These are phyloP conservation scores for Odontomyia ornata DNA, from an alignment of 2,888 invertebrate species.

Conservation along the genomic window DNA sequence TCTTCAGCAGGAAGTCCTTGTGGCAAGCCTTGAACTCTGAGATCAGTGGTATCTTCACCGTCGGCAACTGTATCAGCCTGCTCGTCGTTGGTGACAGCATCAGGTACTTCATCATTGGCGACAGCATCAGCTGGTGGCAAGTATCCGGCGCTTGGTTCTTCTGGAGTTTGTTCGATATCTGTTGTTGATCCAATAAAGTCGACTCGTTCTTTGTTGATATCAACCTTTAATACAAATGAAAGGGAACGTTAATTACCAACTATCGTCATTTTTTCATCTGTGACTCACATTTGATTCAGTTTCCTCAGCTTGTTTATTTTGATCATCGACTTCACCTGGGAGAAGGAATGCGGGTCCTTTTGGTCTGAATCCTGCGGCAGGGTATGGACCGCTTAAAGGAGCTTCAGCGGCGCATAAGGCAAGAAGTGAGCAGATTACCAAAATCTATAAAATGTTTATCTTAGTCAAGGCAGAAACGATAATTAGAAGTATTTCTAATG, in stretches of 20 bases:
- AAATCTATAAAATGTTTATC: constrained; percentile 48
- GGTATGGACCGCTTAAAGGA: constrained; percentile 58
- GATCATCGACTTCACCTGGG: constrained; percentile 57
- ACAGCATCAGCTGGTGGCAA: constrained; percentile 52
- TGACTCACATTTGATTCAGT: constrained; percentile 4
- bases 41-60: constrained; percentile 45
- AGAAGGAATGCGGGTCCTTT: constrained; percentile 59
- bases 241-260: neutral
- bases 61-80: too few species aligned
- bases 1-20: constrained; percentile 3
- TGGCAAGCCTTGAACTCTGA: constrained; percentile 52
- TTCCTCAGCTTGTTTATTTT: constrained; percentile 50
- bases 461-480: too few species aligned
- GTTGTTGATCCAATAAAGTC: constrained; percentile 56
- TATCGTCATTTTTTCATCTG: neutral
- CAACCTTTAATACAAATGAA: constrained; percentile 45
- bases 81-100: constrained; percentile 27
- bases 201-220: constrained; percentile 58
- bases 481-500: neutral
- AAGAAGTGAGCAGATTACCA: constrained; percentile 51
- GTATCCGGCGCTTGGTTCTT: constrained; percentile 54
- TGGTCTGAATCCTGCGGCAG: constrained; percentile 63
- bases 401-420: constrained; percentile 53
- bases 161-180: constrained; percentile 48
- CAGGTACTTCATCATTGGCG: constrained; percentile 38